Evolutionary conservation across 2,113 vertebrate genomes (phyloP).

Genomic region (Triplophysa siluroides): DNA sequence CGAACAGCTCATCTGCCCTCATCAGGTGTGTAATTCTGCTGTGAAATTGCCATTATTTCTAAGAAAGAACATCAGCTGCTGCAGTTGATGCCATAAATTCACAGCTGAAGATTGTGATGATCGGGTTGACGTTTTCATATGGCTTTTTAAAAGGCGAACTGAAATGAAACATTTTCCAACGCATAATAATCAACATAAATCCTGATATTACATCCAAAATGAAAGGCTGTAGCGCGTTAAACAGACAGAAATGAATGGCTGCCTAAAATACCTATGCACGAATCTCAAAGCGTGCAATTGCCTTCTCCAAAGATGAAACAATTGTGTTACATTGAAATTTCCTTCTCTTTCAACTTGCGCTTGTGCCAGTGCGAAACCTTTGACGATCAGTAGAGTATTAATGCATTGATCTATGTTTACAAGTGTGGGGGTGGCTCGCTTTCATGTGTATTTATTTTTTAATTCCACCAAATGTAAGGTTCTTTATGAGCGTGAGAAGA

Average conservation of each 20-base stretch:
- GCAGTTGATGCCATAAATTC: not conserved
- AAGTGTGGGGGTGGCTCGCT: slow-evolving; percentile 26
- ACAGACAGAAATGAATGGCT: not conserved
- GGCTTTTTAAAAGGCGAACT: not conserved
- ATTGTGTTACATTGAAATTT: not conserved
- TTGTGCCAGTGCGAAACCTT: slow-evolving; percentile 32
- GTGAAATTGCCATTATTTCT: slow-evolving; percentile 37
- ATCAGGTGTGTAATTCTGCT: slow-evolving; percentile 30
- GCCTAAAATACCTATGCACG: not conserved
- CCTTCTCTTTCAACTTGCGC: not conserved
- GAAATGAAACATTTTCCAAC: slow-evolving; percentile 16
- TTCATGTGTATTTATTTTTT: slow-evolving; percentile 29
- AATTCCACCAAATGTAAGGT: not conserved
- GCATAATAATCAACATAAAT: not conserved
- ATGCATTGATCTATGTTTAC: slow-evolving; percentile 4
- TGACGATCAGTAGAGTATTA: slow-evolving; percentile 20
- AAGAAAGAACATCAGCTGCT: slow-evolving; percentile 20
- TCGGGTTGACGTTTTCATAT: not conserved
- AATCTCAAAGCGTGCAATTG: not conserved
- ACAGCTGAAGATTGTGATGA: slow-evolving; percentile 12
- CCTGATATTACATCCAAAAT: not conserved
- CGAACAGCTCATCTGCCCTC: slow-evolving; percentile 17
- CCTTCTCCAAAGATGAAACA: not conserved
- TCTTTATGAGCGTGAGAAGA: slow-evolving; percentile 17
- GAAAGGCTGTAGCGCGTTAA: not conserved